These are phyloP conservation scores for Chrysaora quinquecirrha DNA, from an alignment of 30 jellyfish, hydroid and myxozoan species.

Conservation along the genomic window DNA sequence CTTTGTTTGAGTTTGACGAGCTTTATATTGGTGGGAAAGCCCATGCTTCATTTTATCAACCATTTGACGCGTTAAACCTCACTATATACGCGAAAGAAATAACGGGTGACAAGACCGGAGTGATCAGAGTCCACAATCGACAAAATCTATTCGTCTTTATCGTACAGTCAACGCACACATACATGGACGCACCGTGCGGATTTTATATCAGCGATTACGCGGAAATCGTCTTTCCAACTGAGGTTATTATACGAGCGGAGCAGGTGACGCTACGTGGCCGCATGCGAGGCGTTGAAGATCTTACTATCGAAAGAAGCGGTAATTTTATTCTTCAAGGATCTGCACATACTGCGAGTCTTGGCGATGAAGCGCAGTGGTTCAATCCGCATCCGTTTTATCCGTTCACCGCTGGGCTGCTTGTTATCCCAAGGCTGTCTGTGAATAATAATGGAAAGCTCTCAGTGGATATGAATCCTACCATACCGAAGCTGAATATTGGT, in stretches of 20 bases:
- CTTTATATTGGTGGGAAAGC: slow-evolving; percentile 58
- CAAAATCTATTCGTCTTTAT: slow-evolving; percentile 60
- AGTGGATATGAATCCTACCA: slow-evolving; percentile 43
- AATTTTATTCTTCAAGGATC: slow-evolving; percentile 33
- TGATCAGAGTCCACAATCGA: slow-evolving; percentile 41
- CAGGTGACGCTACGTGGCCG: slow-evolving; percentile 61
- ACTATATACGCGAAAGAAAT: slow-evolving; percentile 61
- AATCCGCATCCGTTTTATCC: slow-evolving; percentile 58
- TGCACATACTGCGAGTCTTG: slow-evolving; percentile 54
- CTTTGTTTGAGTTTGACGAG: slow-evolving; percentile 53
- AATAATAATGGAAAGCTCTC: slow-evolving; percentile 35
- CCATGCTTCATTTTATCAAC: slow-evolving; percentile 52
- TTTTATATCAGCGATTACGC: slow-evolving; percentile 59
- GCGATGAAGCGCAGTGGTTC: slow-evolving; percentile 66
- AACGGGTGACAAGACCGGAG: slow-evolving; percentile 73
- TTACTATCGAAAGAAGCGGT: slow-evolving; percentile 61
- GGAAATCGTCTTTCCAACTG: slow-evolving; percentile 61
- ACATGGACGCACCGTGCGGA: slow-evolving; percentile 79
- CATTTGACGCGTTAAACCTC: slow-evolving; percentile 29
- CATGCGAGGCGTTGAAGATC: slow-evolving; percentile 43
- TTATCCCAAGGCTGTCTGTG: slow-evolving; percentile 27
- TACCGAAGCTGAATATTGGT: slow-evolving; percentile 31
- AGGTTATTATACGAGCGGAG: slow-evolving; percentile 67
- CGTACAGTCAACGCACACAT: slow-evolving; percentile 72
- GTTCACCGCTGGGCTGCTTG: slow-evolving; percentile 36